Base-by-base conservation (phyloP, 2,113 vertebrate genomes). In the Hyperopisus bebe region DNA sequence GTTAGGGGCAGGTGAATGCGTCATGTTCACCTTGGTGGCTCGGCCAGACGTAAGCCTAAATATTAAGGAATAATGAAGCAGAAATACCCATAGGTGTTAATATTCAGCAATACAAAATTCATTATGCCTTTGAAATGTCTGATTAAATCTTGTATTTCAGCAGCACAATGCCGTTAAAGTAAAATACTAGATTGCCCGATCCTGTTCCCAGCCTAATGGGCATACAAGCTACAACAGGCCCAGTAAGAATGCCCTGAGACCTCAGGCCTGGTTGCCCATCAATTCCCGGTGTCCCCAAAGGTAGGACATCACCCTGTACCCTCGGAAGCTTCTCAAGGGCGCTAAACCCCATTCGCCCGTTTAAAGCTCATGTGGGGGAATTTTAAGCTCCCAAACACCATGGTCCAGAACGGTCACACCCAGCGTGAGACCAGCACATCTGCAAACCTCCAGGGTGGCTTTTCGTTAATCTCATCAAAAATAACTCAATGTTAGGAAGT, bases 1-100 rank as follows among this genome's bases (percentile, higher is more conserved):
- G 89, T 92, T 91, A 89, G 91, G 91, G 90, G 91, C 89, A 93
- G 90, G 89, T 17, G 47, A 50, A 48, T 48, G 83, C 83, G 15
- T 85, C 74, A 77, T 80, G 15, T 42, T 42, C 83, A 44, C 24
- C 44, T 47, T 46, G 83, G 83, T 27, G 74, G 74, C 35, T 80
- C 0, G 15, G 15, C 74, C n/a, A 70, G 62, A 70, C 10, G 10
- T 31, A 70, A 31, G 62, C 62, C 62, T 13, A 10, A 31, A 70
- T 70, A 70, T 70, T 70, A 70, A 70, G 62, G 27, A 80, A 19
- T 42, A 42, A 80, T 80, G 74, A 80, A 80, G 35, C 35, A 39
- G 74, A 42, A 19, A 80, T 42, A 42, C 35, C 35, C 74, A 80
- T 42, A 17, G 31, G 74, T 80, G 31, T 80, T 80, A 15, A 80